phyloP scores from a whole-genome alignment of 2,888 invertebrate species.

The Chalcis sispes region DNA sequence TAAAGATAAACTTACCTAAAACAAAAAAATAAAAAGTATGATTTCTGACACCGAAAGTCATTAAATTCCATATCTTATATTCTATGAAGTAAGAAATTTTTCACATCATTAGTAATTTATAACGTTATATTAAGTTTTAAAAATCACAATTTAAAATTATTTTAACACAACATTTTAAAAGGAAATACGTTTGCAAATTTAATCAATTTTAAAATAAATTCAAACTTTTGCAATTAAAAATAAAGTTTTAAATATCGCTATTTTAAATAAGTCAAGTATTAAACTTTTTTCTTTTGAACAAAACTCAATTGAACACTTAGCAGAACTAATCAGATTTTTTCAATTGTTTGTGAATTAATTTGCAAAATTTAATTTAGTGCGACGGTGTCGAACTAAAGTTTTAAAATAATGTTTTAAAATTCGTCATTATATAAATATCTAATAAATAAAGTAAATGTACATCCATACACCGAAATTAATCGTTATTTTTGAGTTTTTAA shows the following conservation, averaged over 20 bases:
- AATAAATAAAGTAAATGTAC: too few relatives aligned
- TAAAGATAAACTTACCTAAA: slow-evolving; percentile 45
- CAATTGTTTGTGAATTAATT: slow-evolving; percentile 40
- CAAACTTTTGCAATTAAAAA: slow-evolving; percentile 43
- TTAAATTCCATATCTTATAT: background rate
- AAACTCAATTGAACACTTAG: slow-evolving; percentile 44
- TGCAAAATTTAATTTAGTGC: too few relatives aligned
- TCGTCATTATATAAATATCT: too few relatives aligned
- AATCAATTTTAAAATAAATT: slow-evolving; percentile 30
- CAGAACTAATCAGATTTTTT: slow-evolving; percentile 39
- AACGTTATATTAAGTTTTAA: background rate
- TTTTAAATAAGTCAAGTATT: slow-evolving; percentile 4
- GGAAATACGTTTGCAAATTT: slow-evolving; percentile 3
- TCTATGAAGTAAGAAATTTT: too few relatives aligned
- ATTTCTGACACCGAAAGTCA: background rate
- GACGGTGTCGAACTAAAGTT: too few relatives aligned
- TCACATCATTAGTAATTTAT: background rate
- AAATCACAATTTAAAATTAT: too few relatives aligned
- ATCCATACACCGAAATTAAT: too few relatives aligned
- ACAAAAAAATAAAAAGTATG: slow-evolving; percentile 34
- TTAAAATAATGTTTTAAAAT: too few relatives aligned
- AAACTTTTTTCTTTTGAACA: background rate
- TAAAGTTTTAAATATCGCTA: slow-evolving; percentile 7
- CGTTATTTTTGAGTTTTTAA: too few relatives aligned
- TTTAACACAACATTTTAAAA: too few relatives aligned